Conservation (phyloP, 2,113 vertebrate species). For the Mola mola region DNA sequence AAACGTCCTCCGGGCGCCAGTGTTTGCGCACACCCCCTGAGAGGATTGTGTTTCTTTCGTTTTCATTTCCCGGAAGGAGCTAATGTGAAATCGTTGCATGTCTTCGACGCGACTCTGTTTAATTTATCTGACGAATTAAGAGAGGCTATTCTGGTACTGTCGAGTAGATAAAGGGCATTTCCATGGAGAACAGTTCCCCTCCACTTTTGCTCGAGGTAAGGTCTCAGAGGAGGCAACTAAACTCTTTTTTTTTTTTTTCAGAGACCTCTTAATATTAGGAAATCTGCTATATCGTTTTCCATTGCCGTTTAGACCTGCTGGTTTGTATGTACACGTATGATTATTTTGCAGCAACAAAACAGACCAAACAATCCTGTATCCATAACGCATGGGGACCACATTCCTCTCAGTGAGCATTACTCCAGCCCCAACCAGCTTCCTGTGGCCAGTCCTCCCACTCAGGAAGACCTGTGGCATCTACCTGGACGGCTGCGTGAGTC, state of each 20-base stretch:
- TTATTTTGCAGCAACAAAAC: slow-evolving; percentile 52
- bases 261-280: too few relatives aligned
- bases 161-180: slow-evolving; percentile 5
- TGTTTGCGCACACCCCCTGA: slow-evolving; percentile 34
- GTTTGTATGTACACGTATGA: background rate
- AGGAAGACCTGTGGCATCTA: slow-evolving; percentile 83
- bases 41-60: slow-evolving; percentile 81
- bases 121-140: too few relatives aligned
- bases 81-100: slow-evolving; percentile 59
- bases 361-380: slow-evolving; percentile 6
- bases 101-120: background rate
- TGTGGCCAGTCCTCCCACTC: slow-evolving; percentile 16
- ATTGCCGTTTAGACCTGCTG: too few relatives aligned
- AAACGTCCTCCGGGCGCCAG: slow-evolving; percentile 39
- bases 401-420: slow-evolving; percentile 11
- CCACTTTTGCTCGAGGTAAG: slow-evolving; percentile 83
- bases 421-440: slow-evolving; percentile 22
- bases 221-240: background rate
- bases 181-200: slow-evolving; percentile 57
- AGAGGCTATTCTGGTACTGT: background rate
- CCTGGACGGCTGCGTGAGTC: slow-evolving; percentile 88
- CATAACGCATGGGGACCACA: background rate
- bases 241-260: background rate
- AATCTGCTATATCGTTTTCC: too few relatives aligned
- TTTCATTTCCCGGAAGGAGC: slow-evolving; percentile 88